These are phyloP conservation scores for Vulpes lagopus DNA, from an alignment of 2,113 vertebrate genomes.

Conservation along the genomic window DNA sequence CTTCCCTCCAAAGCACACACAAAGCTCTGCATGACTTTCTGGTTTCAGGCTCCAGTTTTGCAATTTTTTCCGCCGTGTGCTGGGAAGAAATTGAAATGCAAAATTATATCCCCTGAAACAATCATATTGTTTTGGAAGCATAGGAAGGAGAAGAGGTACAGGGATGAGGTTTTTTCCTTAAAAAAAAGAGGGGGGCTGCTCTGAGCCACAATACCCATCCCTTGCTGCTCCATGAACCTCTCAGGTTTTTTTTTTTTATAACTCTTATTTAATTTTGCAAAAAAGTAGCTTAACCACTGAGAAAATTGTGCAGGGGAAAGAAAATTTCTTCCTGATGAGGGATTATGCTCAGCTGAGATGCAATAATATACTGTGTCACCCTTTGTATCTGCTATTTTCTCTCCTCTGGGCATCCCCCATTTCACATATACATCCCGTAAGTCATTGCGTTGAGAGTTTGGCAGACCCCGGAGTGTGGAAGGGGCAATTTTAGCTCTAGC, in stretches of 20 bases:
- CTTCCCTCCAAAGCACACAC: constrained; percentile 75
- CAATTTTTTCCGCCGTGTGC: constrained; percentile 68
- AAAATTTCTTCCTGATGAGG: constrained; percentile 83
- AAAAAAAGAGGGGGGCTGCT: neutral
- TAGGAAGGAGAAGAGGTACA: constrained; percentile 73
- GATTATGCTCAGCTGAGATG: constrained; percentile 80
- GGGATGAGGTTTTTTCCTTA: constrained; percentile 22
- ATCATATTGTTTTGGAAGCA: constrained; percentile 74
- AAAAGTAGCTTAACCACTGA: constrained; percentile 79
- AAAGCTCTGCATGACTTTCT: constrained; percentile 82
- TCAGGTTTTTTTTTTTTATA: constrained; percentile 65
- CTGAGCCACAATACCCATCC: constrained; percentile 62
- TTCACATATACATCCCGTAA: constrained; percentile 51
- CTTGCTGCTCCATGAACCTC: constrained; percentile 62
- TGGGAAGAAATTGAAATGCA: constrained; percentile 83
- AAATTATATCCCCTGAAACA: constrained; percentile 83
- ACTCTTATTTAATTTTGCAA: constrained; percentile 83
- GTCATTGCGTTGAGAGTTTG: constrained; percentile 58
- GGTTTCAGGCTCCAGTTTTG: constrained; percentile 85
- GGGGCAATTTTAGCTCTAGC: constrained; percentile 56
- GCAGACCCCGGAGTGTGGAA: neutral
- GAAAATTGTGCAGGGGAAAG: constrained; percentile 83
- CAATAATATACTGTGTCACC: constrained; percentile 63
- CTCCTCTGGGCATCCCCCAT: constrained; percentile 38
- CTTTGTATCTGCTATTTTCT: constrained; percentile 62